Conservation (phyloP, 2,888 invertebrate species). For the Cephus pygmeus region DNA sequence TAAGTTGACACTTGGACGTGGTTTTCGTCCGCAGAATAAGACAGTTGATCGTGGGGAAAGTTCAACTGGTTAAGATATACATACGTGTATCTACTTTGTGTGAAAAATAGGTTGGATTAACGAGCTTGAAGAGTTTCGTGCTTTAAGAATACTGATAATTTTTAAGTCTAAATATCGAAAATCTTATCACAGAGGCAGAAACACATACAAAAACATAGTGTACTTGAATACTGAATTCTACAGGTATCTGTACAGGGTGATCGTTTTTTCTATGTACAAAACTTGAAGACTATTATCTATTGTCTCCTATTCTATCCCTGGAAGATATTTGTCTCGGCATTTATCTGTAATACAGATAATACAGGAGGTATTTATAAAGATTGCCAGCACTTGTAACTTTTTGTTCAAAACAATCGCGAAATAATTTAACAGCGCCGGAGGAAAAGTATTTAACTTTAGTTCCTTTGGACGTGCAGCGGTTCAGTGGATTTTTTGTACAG, state of each 20-base stretch:
- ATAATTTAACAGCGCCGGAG: neutral
- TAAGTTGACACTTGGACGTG: neutral
- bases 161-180: neutral
- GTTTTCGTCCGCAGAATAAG: neutral
- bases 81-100: neutral
- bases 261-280: neutral
- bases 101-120: neutral
- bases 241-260: neutral
- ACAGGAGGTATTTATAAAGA: neutral
- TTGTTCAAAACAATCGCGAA: neutral
- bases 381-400: neutral
- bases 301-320: neutral
- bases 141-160: neutral
- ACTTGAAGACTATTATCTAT: neutral
- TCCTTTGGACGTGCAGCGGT: too few species aligned
- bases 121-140: neutral
- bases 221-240: neutral
- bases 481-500: neutral
- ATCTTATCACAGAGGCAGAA: too few species aligned
- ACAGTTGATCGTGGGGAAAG: neutral
- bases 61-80: neutral
- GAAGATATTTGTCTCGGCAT: neutral
- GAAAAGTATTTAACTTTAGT: neutral
- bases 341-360: neutral
- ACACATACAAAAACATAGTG: too few species aligned